These are phyloP conservation scores for Lethenteron reissneri DNA, from an alignment of 2,113 vertebrate species.

Conservation along the genomic window DNA sequence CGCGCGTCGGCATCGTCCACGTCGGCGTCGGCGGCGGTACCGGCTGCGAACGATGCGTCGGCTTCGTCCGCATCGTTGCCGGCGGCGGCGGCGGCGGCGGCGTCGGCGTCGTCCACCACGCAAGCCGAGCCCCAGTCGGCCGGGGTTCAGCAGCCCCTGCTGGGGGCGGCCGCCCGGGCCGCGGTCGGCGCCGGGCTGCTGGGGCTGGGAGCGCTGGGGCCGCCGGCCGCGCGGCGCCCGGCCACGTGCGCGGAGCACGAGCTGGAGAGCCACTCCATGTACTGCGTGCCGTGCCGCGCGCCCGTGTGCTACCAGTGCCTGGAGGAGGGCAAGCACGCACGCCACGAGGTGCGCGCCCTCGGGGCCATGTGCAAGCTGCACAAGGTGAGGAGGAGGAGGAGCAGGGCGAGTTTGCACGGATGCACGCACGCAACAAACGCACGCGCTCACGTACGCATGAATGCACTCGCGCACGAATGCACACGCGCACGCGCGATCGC, in stretches of 20 bases:
- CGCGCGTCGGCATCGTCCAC: slow-evolving; percentile 43
- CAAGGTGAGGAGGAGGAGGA: slow-evolving; percentile 40
- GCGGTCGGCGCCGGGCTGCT: too few species aligned
- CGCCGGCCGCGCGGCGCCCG: slow-evolving; percentile 38
- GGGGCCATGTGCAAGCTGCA: slow-evolving; percentile 99
- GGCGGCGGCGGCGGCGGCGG: too few species aligned
- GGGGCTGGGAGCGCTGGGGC: slow-evolving; percentile 25
- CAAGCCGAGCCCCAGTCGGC: too few species aligned
- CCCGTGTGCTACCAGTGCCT: slow-evolving; percentile 96
- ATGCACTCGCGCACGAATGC: not conserved
- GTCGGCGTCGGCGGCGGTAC: too few species aligned
- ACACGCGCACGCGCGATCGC: not conserved
- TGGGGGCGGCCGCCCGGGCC: not conserved
- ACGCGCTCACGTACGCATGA: not conserved
- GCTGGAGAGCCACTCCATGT: slow-evolving; percentile 97
- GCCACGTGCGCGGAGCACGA: slow-evolving; percentile 96
- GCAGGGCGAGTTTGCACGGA: too few species aligned
- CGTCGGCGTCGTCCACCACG: too few species aligned
- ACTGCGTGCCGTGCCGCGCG: slow-evolving; percentile 86
- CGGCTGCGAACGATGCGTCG: too few species aligned
- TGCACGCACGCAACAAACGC: not conserved
- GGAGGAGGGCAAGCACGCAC: slow-evolving; percentile 78
- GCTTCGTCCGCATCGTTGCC: too few species aligned
- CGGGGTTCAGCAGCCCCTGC: slow-evolving; percentile 63
- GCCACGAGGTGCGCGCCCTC: slow-evolving; percentile 83